phyloP scores from a whole-genome alignment of 2,888 invertebrate species.

The Conus canariensis region DNA sequence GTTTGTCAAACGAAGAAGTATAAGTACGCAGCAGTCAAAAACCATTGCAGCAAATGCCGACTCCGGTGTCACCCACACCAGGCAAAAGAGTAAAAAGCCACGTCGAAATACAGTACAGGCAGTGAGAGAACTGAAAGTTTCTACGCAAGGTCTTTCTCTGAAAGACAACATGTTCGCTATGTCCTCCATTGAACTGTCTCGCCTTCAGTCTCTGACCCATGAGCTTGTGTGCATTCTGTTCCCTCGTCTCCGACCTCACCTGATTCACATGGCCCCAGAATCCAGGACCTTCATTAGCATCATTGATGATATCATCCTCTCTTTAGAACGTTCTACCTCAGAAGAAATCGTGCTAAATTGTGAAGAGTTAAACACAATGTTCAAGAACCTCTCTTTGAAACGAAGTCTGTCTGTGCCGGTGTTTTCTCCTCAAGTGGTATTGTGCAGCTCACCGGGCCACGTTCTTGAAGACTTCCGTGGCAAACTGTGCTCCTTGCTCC shows the following conservation, averaged over 20 bases:
- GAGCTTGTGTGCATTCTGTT: constrained; percentile 43
- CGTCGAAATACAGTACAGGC: constrained; percentile 32
- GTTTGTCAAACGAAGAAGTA: neutral
- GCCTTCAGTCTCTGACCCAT: constrained; percentile 43
- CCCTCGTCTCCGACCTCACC: constrained; percentile 40
- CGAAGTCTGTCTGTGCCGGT: neutral
- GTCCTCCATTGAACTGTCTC: constrained; percentile 26
- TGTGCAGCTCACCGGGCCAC: constrained; percentile 46
- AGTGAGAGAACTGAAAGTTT: neutral
- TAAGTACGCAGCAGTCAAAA: neutral
- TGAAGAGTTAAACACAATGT: constrained; percentile 34
- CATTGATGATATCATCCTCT: constrained; percentile 42
- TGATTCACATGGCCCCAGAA: constrained; percentile 40
- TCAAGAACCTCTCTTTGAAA: constrained; percentile 34
- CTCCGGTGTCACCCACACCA: neutral
- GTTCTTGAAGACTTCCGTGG: constrained; percentile 44
- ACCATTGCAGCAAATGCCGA: neutral
- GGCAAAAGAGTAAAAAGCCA: constrained; percentile 4
- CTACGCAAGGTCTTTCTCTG: neutral
- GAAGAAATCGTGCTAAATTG: constrained; percentile 40
- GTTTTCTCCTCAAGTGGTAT: constrained; percentile 41
- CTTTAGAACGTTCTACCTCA: constrained; percentile 37
- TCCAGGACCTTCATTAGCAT: constrained; percentile 23
- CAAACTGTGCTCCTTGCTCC: constrained; percentile 43
- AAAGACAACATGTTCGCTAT: constrained; percentile 33